Conservation (phyloP, 2,797 vertebrate genomes). For the Rhinatrema bivittatum region DNA sequence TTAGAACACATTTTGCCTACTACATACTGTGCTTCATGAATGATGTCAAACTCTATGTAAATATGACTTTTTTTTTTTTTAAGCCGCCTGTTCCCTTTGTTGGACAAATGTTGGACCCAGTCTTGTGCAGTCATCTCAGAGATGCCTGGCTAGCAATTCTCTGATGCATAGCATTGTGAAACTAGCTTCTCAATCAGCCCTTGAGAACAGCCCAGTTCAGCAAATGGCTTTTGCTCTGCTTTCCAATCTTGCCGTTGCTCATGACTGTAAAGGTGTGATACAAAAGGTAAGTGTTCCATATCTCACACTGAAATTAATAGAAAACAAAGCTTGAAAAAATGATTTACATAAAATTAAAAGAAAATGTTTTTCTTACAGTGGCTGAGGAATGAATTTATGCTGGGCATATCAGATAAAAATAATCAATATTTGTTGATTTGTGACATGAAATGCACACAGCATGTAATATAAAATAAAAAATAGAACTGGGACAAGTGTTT, state of each 20-base stretch:
- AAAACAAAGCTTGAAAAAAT: no score
- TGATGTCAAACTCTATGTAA: no score
- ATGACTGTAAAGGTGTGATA: conserved; percentile 80
- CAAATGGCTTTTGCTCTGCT: conserved; percentile 75
- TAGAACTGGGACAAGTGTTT: no score
- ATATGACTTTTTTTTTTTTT: no score
- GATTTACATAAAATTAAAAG: background rate
- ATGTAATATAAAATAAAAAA: no score
- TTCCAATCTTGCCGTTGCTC: conserved; percentile 77
- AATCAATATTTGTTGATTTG: no score
- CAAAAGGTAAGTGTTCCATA: conserved; percentile 70
- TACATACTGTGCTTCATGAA: no score
- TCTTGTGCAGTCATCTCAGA: conserved; percentile 27
- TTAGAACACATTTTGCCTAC: no score
- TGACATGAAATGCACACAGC: no score
- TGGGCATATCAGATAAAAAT: no score
- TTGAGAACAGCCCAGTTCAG: conserved; percentile 65
- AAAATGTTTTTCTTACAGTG: conserved; percentile 1
- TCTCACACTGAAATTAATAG: background rate
- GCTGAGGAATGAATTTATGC: no score
- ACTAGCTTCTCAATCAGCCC: conserved; percentile 65
- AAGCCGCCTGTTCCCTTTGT: conserved; percentile 76
- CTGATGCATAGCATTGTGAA: conserved; percentile 80
- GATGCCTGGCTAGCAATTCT: conserved; percentile 54
- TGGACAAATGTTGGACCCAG: conserved; percentile 45